These are phyloP conservation scores for Jaculus jaculus DNA, from an alignment of 2,113 vertebrate species.

Conservation along the genomic window DNA sequence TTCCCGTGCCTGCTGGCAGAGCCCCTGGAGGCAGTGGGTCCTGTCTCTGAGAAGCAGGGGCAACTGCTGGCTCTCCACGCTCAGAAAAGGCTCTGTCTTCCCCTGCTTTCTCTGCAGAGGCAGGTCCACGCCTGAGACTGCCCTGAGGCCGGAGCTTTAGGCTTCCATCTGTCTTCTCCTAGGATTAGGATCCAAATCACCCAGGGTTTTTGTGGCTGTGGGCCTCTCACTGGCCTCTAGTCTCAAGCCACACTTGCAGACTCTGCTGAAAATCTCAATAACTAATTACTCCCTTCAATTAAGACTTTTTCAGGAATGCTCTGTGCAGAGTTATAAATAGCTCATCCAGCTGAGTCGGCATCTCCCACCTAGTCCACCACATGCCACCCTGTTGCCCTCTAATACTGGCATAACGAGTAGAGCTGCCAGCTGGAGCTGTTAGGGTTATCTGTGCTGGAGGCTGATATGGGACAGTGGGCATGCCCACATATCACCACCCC, in stretches of 20 bases:
- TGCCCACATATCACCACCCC: no score
- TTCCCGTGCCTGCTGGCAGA: background rate
- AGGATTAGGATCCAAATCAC: background rate
- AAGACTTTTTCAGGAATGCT: accelerated
- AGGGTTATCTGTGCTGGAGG: background rate
- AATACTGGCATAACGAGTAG: accelerated
- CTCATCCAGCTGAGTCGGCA: accelerated
- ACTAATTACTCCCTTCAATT: accelerated
- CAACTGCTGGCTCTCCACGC: accelerated
- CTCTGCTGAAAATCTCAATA: accelerated
- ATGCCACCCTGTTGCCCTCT: background rate
- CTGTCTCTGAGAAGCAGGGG: background rate
- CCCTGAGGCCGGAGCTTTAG: no score
- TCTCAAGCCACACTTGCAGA: background rate
- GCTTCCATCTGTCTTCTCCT: background rate
- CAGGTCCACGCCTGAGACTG: background rate
- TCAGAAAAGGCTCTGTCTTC: background rate
- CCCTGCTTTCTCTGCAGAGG: background rate
- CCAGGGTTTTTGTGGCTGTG: accelerated
- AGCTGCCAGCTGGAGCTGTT: accelerated
- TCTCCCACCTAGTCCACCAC: accelerated
- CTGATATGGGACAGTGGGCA: accelerated
- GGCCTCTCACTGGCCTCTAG: background rate
- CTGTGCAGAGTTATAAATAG: background rate
- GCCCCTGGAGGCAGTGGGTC: background rate